Evolutionary conservation across 1,140 invertebrate species (phyloP).

Genomic region (Musca vetustissima): DNA sequence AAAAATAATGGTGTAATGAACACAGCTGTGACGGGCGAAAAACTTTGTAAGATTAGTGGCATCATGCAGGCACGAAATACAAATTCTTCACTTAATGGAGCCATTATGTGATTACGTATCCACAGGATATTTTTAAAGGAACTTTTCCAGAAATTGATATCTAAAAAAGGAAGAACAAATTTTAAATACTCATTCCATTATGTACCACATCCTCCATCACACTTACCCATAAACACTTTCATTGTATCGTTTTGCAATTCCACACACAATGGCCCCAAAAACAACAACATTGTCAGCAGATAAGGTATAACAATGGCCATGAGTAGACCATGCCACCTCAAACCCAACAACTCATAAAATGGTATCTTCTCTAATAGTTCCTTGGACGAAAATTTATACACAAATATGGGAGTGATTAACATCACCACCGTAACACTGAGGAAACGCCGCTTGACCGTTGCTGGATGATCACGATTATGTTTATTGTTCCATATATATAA

Average conservation of each 20-base stretch:
- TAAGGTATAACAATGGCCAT: constrained; percentile 75
- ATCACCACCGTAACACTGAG: constrained; percentile 81
- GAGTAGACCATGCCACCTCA: constrained; percentile 72
- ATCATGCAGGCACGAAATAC: constrained; percentile 94
- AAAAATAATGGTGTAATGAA: constrained; percentile 90
- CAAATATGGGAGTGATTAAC: constrained; percentile 74
- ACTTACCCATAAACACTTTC: constrained; percentile 69
- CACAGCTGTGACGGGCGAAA: constrained; percentile 73
- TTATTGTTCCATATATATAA: constrained; percentile 80
- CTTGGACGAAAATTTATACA: constrained; percentile 69
- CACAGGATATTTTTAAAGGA: constrained; percentile 76
- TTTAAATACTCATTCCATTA: neutral
- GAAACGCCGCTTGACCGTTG: constrained; percentile 86
- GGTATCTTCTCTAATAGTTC: constrained; percentile 63
- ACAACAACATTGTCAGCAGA: constrained; percentile 79
- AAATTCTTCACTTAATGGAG: constrained; percentile 92
- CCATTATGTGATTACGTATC: constrained; percentile 87
- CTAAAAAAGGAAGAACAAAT: constrained; percentile 56
- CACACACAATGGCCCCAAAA: constrained; percentile 79
- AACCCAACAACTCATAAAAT: constrained; percentile 74
- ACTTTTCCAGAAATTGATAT: constrained; percentile 73
- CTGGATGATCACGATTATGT: constrained; percentile 79
- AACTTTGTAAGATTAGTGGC: constrained; percentile 82
- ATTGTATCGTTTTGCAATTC: constrained; percentile 70
- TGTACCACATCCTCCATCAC: neutral